Conservation (phyloP, 2,888 invertebrate genomes). For the Napeogenes inachia region DNA sequence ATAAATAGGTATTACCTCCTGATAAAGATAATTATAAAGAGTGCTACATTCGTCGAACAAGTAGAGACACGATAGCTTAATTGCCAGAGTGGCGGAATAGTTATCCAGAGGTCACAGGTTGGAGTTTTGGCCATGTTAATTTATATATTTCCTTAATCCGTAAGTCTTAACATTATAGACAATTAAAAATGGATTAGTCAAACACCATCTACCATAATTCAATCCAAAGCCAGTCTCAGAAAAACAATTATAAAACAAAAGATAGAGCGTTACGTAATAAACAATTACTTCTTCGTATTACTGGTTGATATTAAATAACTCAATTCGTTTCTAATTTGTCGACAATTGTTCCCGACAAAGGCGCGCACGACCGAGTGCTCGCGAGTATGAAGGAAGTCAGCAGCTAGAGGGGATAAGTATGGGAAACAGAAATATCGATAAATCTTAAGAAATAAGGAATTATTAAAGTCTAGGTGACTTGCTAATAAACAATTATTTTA, state of each 20-base stretch:
- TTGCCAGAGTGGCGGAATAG: too few species aligned
- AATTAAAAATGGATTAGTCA: too few species aligned
- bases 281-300: conserved; percentile 63
- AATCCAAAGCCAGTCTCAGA: conserved; percentile 2
- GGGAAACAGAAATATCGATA: conserved; percentile 39
- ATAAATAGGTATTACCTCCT: too few species aligned
- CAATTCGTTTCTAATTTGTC: conserved; percentile 78
- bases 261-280: conserved; percentile 32
- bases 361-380: conserved; percentile 74
- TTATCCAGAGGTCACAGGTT: too few species aligned
- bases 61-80: too few species aligned
- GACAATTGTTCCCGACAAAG: conserved; percentile 78
- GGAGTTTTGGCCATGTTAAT: too few species aligned
- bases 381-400: conserved; percentile 77
- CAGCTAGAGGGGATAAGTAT: conserved; percentile 59
- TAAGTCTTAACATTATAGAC: too few species aligned
- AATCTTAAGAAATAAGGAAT: background rate
- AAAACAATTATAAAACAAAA: conserved; percentile 24
- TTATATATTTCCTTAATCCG: too few species aligned
- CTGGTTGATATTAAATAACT: conserved; percentile 75
- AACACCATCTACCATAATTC: background rate
- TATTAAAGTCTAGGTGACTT: too few species aligned
- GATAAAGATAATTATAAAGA: too few species aligned
- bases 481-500: too few species aligned
- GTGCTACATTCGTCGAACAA: too few species aligned